Evolutionary conservation across 2,113 vertebrate species (phyloP).

Genomic region (Sinosuthora webbiana): DNA sequence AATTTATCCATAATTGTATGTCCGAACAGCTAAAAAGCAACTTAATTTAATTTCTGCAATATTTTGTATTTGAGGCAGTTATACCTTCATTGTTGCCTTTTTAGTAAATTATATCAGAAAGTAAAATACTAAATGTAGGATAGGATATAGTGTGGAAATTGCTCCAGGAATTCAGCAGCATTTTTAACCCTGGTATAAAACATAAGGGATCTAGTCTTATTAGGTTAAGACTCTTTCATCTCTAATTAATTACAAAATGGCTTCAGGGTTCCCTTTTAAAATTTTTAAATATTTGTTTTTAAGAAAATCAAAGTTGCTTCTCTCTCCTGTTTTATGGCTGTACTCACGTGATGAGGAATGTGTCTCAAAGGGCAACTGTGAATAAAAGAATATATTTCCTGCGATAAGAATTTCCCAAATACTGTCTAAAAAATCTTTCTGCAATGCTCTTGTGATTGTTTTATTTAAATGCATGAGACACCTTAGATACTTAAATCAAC

Average conservation of each 20-base stretch:
- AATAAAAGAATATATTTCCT: background rate
- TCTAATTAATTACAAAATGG: conserved; percentile 32
- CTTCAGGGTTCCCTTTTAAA: conserved; percentile 27
- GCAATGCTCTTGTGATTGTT: background rate
- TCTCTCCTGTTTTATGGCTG: background rate
- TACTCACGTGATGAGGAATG: background rate
- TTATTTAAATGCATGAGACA: background rate
- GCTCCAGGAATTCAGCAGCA: background rate
- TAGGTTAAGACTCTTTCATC: conserved; percentile 41
- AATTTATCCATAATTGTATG: background rate
- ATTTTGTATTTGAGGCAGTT: background rate
- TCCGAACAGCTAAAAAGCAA: background rate
- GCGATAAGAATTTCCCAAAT: background rate
- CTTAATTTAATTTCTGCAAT: background rate
- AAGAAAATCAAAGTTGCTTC: background rate
- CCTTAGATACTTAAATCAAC: background rate
- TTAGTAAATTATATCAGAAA: background rate
- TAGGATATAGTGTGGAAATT: background rate
- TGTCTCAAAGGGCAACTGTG: background rate
- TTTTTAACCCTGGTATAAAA: background rate
- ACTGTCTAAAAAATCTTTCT: background rate
- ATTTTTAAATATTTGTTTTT: conserved; percentile 42
- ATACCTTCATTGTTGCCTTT: background rate
- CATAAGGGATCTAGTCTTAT: conserved; percentile 30
- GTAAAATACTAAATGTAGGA: background rate